Conservation (phyloP, 2,797 vertebrate genomes). For the Ctenopoma multispine region DNA sequence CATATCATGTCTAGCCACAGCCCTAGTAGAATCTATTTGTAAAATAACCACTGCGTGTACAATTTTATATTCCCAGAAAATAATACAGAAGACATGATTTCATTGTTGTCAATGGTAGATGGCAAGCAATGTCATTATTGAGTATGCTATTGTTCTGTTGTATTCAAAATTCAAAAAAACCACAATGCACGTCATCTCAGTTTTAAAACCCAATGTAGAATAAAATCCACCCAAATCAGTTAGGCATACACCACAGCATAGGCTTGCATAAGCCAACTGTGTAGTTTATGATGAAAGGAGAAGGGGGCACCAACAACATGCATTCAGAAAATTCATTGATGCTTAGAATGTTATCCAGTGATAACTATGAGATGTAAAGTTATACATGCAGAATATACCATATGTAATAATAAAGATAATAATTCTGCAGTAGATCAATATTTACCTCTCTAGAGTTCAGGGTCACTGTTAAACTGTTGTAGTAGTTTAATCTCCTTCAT, state of each 20-base stretch:
- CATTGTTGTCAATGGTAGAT: background rate
- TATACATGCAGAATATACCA: background rate
- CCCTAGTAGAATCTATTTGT: no score
- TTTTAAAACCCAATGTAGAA: background rate
- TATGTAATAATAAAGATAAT: background rate
- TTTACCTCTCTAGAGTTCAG: constrained; percentile 1
- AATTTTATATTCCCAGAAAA: background rate
- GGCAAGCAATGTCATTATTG: background rate
- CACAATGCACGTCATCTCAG: background rate
- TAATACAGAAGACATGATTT: background rate
- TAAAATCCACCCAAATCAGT: background rate
- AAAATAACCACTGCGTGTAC: background rate
- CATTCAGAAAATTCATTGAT: background rate
- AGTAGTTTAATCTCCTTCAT: background rate
- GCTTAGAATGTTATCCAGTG: background rate
- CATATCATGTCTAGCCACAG: no score
- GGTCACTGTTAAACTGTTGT: no score
- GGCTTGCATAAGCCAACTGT: background rate
- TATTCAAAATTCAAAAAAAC: background rate
- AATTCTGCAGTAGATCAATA: background rate
- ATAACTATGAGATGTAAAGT: background rate
- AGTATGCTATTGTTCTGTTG: background rate
- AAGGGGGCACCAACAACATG: background rate
- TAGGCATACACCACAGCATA: no score
- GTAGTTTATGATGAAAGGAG: background rate